Evolutionary conservation across 2,888 invertebrate species (phyloP).

Genomic region (Drosophila peninsularis): DNA sequence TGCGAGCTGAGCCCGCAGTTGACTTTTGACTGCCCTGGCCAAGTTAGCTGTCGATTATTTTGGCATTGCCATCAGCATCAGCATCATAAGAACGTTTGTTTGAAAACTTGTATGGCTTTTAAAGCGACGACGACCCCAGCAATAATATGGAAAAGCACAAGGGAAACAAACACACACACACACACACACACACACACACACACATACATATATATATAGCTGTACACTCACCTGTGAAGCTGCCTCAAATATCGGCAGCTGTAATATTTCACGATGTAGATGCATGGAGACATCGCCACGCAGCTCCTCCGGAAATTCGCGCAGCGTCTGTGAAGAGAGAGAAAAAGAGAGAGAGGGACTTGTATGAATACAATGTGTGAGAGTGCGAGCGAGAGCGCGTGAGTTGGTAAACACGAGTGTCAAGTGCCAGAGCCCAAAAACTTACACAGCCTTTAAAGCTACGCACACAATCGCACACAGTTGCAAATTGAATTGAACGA

Average conservation of each 20-base stretch:
- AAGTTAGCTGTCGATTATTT: slow-evolving; percentile 64
- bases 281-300: slow-evolving; percentile 98
- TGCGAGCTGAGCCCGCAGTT: slow-evolving; percentile 56
- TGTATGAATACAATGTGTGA: slow-evolving; percentile 5
- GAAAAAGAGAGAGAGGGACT: slow-evolving; percentile 5
- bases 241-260: slow-evolving; percentile 96
- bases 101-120: slow-evolving; percentile 56
- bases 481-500: slow-evolving; percentile 65
- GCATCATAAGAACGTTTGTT: slow-evolving; percentile 58
- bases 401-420: slow-evolving; percentile 40
- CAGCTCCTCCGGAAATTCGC: slow-evolving; percentile 98
- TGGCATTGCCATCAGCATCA: slow-evolving; percentile 56
- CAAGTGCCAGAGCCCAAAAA: slow-evolving; percentile 41
- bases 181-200: not conserved
- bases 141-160: slow-evolving; percentile 47
- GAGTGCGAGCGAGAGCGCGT: slow-evolving; percentile 1
- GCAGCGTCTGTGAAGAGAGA: slow-evolving; percentile 89
- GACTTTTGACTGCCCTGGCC: slow-evolving; percentile 64
- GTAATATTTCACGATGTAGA: slow-evolving; percentile 96
- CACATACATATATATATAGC: not conserved
- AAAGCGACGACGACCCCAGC: slow-evolving; percentile 45
- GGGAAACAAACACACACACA: slow-evolving; percentile 17
- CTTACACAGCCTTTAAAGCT: slow-evolving; percentile 45
- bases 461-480: slow-evolving; percentile 19
- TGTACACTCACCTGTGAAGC: slow-evolving; percentile 90